These are phyloP conservation scores for Drosophila triauraria DNA, from an alignment of 1,140 invertebrate genomes.

Conservation along the genomic window DNA sequence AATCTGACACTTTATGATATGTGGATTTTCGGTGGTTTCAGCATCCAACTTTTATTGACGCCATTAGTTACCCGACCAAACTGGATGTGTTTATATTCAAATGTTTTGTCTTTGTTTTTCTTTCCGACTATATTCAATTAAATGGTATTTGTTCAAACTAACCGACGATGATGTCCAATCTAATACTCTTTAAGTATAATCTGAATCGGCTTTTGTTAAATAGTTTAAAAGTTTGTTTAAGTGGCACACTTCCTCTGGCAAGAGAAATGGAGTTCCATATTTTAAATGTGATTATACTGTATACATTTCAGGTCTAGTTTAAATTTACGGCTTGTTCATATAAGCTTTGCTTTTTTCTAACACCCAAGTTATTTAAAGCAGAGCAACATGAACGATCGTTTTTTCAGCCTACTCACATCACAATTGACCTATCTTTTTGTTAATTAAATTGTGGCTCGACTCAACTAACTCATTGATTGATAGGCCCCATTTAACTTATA, in stretches of 20 bases:
- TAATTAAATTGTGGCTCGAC: conserved; percentile 43
- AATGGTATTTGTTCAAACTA: conserved; percentile 27
- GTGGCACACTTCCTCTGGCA: neutral
- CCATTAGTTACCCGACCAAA: conserved; percentile 18
- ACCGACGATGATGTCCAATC: conserved; percentile 15
- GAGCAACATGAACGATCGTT: neutral
- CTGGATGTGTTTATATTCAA: conserved; percentile 5
- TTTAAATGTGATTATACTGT: neutral
- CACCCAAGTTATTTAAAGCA: neutral
- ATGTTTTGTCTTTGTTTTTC: conserved; percentile 4
- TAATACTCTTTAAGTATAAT: conserved; percentile 7
- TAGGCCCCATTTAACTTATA: conserved; percentile 37
- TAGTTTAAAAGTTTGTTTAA: neutral
- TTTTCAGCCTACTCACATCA: neutral
- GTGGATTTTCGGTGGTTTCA: conserved; percentile 15
- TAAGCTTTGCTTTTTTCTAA: neutral
- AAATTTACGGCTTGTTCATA: neutral
- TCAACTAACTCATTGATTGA: conserved; percentile 43
- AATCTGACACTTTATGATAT: conserved; percentile 50
- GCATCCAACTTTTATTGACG: conserved; percentile 9
- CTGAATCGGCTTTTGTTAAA: conserved; percentile 1
- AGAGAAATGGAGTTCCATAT: too few relatives aligned
- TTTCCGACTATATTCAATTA: conserved; percentile 21
- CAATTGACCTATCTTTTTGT: conserved; percentile 24
- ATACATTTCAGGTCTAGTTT: neutral